These are phyloP conservation scores for Lissocephala sabroskyi DNA, from an alignment of 2,888 invertebrate species.

Conservation along the genomic window DNA sequence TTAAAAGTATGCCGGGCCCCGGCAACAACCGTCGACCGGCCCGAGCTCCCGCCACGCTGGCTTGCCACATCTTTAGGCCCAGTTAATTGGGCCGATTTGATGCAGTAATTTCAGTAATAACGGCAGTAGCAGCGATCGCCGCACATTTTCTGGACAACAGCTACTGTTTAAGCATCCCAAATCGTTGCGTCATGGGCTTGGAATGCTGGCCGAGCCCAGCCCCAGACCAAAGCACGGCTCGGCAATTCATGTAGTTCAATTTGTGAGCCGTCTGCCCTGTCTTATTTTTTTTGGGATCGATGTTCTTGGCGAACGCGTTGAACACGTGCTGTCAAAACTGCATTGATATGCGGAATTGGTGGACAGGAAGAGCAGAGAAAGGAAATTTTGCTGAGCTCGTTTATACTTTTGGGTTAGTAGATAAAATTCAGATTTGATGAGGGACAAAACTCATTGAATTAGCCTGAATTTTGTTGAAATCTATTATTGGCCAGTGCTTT, in stretches of 20 bases:
- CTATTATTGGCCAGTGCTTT: no score
- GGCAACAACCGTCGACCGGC: neutral
- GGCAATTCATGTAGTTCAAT: neutral
- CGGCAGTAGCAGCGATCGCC: constrained; percentile 35
- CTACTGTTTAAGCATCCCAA: constrained; percentile 54
- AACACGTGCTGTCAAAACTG: neutral
- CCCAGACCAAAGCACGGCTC: no score
- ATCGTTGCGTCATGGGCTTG: constrained; percentile 44
- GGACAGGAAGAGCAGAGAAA: no score
- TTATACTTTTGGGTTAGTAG: no score
- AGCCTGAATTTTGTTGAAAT: no score
- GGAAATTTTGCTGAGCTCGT: no score
- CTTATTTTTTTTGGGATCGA: no score
- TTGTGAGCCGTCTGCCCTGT: no score
- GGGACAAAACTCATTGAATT: no score
- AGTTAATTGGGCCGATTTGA: constrained; percentile 52
- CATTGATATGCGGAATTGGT: no score
- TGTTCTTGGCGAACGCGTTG: neutral
- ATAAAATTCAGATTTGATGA: no score
- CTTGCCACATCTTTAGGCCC: constrained; percentile 28
- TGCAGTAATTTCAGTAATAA: constrained; percentile 57
- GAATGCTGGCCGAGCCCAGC: constrained; percentile 32
- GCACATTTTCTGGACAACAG: constrained; percentile 36
- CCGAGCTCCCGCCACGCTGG: neutral
- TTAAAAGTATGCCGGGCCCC: constrained; percentile 9